phyloP scores from a whole-genome alignment of 2,888 invertebrate genomes.

The Fragum sueziense region DNA sequence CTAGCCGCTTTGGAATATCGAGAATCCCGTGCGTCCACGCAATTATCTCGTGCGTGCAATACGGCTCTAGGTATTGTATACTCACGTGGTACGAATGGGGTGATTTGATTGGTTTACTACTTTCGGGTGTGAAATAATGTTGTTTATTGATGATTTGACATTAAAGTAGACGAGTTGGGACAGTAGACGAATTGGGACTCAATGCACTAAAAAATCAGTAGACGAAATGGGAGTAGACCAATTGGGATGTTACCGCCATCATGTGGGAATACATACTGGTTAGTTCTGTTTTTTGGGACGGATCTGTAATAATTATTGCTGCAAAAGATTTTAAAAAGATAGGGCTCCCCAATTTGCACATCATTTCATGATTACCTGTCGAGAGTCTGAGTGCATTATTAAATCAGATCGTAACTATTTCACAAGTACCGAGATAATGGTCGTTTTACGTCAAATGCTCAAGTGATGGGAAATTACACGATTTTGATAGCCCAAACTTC shows the following conservation, averaged over 20 bases:
- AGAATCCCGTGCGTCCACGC: no score
- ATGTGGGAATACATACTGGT: background rate
- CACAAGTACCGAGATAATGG: slow-evolving; percentile 11
- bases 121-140: no score
- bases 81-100: no score
- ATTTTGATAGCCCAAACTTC: slow-evolving; percentile 19
- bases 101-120: no score
- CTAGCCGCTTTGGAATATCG: no score
- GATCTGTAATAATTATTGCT: no score
- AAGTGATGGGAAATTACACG: slow-evolving; percentile 18
- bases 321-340: background rate
- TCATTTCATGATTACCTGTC: slow-evolving; percentile 13
- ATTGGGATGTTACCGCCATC: no score
- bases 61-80: background rate
- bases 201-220: no score
- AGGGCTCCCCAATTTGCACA: background rate
- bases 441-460: slow-evolving; percentile 13
- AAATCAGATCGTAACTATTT: slow-evolving; percentile 19
- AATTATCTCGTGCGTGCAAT: background rate
- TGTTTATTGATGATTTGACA: no score
- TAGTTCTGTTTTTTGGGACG: background rate
- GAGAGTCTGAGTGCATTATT: slow-evolving; percentile 16
- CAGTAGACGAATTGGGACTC: no score
- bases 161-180: no score
- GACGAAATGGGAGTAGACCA: no score